These are phyloP conservation scores for Thermophis baileyi DNA, from an alignment of 2,113 vertebrate species.

Conservation along the genomic window DNA sequence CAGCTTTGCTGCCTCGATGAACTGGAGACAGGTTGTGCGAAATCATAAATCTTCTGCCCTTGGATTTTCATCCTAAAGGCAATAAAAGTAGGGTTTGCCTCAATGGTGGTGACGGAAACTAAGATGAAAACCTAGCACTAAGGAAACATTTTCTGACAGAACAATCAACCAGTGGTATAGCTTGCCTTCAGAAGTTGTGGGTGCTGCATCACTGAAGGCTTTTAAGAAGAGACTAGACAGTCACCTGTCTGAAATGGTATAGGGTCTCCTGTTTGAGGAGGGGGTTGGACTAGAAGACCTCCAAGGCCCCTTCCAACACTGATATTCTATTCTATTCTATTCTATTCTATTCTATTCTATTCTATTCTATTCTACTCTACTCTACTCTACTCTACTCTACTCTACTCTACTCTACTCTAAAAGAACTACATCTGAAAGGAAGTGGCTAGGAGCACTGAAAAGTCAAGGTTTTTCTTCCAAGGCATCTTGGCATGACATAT, in stretches of 20 bases:
- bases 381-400: too few species aligned
- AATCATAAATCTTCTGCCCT: not conserved
- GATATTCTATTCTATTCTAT: not conserved
- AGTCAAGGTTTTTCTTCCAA: conserved; percentile 13
- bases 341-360: too few species aligned
- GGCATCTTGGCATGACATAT: conserved; percentile 5
- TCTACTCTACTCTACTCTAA: too few species aligned
- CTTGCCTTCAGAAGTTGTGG: not conserved
- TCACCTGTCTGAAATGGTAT: not conserved
- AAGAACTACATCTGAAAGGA: not conserved
- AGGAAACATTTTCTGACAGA: not conserved
- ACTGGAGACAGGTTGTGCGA: not conserved
- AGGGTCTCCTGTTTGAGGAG: not conserved
- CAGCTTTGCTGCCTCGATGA: not conserved
- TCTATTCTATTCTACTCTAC: too few species aligned
- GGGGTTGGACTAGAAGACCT: not conserved
- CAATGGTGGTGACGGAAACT: not conserved
- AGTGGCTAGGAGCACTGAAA: not conserved
- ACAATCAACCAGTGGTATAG: not conserved
- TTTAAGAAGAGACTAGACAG: not conserved
- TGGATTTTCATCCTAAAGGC: not conserved
- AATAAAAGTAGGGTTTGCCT: not conserved
- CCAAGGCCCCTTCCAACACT: not conserved
- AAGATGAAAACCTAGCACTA: not conserved
- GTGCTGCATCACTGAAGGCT: not conserved